Base-by-base conservation (phyloP, 1,140 invertebrate genomes). In the Drosophila suzukii region DNA sequence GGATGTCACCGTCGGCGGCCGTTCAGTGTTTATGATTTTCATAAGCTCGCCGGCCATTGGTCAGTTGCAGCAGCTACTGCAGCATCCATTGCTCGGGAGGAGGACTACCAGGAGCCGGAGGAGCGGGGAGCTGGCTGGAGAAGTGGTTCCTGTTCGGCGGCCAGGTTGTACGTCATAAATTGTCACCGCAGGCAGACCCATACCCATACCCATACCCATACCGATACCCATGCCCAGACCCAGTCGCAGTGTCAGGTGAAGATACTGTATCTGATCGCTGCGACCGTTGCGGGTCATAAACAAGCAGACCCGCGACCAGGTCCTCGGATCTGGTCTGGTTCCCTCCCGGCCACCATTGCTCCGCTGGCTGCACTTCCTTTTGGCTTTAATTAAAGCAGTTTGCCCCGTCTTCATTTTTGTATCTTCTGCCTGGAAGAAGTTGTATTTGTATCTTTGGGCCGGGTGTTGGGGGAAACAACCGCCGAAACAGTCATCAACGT, bases 21-120 rank as follows among this genome's bases (percentile, higher is more conserved):
- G 73, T 65, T 78, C 72, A 88, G 90, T 91, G 90, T 91, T 91
- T 91, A 91, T 91, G 90, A 91, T 91, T 91, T 91, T 91, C 90
- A 91, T 91, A 91, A 76, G 73, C 70, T 80, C 55, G 71, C 65
- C 81, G 74, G 66, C 74, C 81, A 90, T 75, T 73, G 78, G 76
- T 46, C 53, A 70, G 20, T 46, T 38, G 36, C 53, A 63, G 20
- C 41, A 38, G 36, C 75, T 47, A 32, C 41, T 61, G 70, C 32
- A 61, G 70, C 70, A 44, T 62, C 70, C 71, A 74, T 74, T 75
- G 30, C 44, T 47, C n/a, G 4, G 15, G 10, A 3, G 6, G 38
- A 36, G 70, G 53, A 56, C 55, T 46, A 58, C 58, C 46, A 30
- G 66, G 53, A 62, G 60, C 36, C 41, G 70, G 53, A 58, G 17